Evolutionary conservation across 2,113 vertebrate species (phyloP).

Genomic region (Python bivittatus): DNA sequence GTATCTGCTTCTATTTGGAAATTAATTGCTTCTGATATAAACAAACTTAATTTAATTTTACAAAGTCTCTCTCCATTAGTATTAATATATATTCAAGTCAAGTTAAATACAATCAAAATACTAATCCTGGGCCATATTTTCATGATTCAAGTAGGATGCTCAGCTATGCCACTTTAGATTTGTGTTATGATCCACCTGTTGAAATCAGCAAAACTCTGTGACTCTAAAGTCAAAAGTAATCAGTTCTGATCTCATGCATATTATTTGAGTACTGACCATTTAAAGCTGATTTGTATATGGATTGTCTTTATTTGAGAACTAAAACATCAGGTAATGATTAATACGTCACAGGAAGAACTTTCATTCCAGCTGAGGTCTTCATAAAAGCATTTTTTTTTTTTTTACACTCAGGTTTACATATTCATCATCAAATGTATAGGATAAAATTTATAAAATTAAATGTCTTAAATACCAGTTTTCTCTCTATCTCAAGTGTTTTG

Average conservation of each 20-base stretch:
- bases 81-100: slow-evolving; percentile 14
- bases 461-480: neutral
- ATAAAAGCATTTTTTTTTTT: neutral
- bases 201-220: neutral
- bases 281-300: neutral
- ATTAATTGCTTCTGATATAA: slow-evolving; percentile 5
- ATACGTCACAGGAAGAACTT: neutral
- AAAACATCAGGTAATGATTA: neutral
- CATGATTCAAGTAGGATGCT: neutral
- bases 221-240: neutral
- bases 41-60: slow-evolving; percentile 19
- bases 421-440: neutral
- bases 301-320: neutral
- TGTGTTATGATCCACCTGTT: neutral
- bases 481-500: neutral
- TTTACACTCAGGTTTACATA: neutral
- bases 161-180: neutral
- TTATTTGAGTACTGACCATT: neutral
- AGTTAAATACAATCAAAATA: neutral
- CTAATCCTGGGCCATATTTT: neutral
- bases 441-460: neutral
- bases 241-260: neutral
- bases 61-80: neutral
- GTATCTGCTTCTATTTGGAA: rapidly evolving
- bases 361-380: neutral